Evolutionary conservation across 2,113 vertebrate species (phyloP), one percentile per base, ranked within the genome.

Genomic region (Aegithalos caudatus): DNA sequence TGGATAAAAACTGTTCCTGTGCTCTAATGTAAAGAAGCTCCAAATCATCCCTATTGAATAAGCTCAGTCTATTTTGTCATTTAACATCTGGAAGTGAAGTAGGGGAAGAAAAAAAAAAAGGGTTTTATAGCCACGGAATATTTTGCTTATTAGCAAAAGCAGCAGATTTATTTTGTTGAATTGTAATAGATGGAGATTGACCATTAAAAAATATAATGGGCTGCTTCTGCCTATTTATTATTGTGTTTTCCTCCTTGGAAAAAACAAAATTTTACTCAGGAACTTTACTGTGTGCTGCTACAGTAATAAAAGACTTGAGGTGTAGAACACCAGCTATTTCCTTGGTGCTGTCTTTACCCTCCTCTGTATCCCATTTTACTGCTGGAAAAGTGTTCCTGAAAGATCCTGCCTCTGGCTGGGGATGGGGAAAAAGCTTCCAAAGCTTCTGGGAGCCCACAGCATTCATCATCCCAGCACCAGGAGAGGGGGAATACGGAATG

Each of bases 121-220:
- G 7, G 4, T 73, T 72, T 90, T 67, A 27, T 48, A 44, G 22
- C 67, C 79, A n/a, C 10, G 0, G 56, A 89, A 33, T 90, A 69
- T 94, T 96, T 95, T 86, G 54, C 84, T 94, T 85, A 60, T 88
- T 86, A 82, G 57, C 56, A 57, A 57, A 83, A 90, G 2, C 50
- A 64, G 77, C 72, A 20, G 4, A 80, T 91, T 58, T 78, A 22
- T 85, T 85, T 35, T 54, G 38, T 69, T 35, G 81, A 19, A 27
- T 69, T 47, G 14, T 31, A 56, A 17, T 33, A n/a, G 86, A n/a
- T 79, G 21, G 48, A 64, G 44, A 29, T 40, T 40, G 72, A 40
- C 31, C 5, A 3, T 78, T 81, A 29, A 44, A 40, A 85, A 88
- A 66, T 40, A 45, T 0, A 42, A 38, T 12, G 24, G 56, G 35